Evolutionary conservation across 2,888 invertebrate species (phyloP), one percentile per base, ranked within the genome.

Genomic region (Autographa pulchrina): DNA sequence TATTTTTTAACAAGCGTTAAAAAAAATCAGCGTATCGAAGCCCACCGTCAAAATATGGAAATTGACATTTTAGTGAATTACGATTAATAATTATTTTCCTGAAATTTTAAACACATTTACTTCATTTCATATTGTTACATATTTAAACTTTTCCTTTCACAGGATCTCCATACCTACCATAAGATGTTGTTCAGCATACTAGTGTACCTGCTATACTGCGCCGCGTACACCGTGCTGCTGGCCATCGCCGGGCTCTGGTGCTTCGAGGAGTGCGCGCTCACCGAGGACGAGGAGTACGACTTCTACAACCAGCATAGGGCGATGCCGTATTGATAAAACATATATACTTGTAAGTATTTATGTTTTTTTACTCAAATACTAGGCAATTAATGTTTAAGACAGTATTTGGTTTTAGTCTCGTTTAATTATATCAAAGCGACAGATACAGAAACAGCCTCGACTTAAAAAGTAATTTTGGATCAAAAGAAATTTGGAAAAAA

Each of bases 181-280:
- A 85, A 87, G 68, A 95, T 95, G 94, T 89, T 90, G 90, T 84
- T 93, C 86, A 93, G 91, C 72, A 91, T 93, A 16, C 81, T 95
- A 9, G 85, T 94, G 16, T 96, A 94, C 81, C 32, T 92, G 69
- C 72, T 90, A 59, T 96, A 96, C 90, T 96, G 89, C 87, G 81
- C 89, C 65, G 84, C 91, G 20, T 96, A 96, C 81, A 94, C 92
- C 18, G 84, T 95, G 7, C 89, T 96, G 20, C 89, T 96, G 65
- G 94, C 96, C 14, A 89, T 96, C 60, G 96, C 93, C 35, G 96
- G 96, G 0, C 93, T 96, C 65, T 96, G 96, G 96, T 96, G 96
- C 86, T 96, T 95, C 79, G 96, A 96, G 73, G 96, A 96, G 83
- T 96, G 96, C 75, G 90, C 90, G 2, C 89, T 93, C 2, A 93